Base-by-base conservation (phyloP, 2,113 vertebrate species). In the Pavo muticus region DNA sequence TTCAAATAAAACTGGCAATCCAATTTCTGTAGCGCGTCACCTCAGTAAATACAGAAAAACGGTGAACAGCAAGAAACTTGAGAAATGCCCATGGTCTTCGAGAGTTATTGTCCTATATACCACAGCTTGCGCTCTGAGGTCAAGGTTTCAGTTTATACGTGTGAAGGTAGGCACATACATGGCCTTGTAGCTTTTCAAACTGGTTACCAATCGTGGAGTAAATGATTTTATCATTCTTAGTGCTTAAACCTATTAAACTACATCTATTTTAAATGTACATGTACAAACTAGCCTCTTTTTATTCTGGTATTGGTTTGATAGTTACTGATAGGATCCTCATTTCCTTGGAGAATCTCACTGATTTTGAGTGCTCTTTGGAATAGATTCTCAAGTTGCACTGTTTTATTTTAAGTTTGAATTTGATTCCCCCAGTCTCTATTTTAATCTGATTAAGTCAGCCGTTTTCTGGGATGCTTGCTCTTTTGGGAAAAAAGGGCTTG, bases 331-430 rank as follows among this genome's bases (percentile, higher is more conserved):
- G 15, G 12, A 74, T 71, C 50, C 48, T 52, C 27, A 23, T 48
- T 57, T 44, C 35, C 7, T 19, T 39, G 24, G 84, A 71, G 72
- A 81, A 78, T 63, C 19, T 75, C 18, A 39, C 11, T 71, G 37
- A 48, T 42, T 61, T 54, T 42, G 40, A 54, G 13, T 17, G 9
- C 39, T 86, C 25, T 78, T 81, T 50, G 21, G 21, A 89, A 78
- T 29, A 81, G 57, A n/a, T 78, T 89, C 44, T 89, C 14, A 82
- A 84, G 47, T 69, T 79, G 32, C 29, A 75, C 6, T 8, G 8
- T 42, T n/a, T 84, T 65, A 47, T 87, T 87, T 91, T 63, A 74
- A 65, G 11, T 65, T 85, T 72, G 11, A 84, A 42, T 93, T 84
- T 85, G 35, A 78, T n/a, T 85, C 14, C 21, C 7, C 4, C 2